A percentile compares a stretch with the other conserved stretches of the same genome.
phyloP scores from a whole-genome alignment of 2,113 vertebrate genomes.

The Ptyas mucosa region DNA sequence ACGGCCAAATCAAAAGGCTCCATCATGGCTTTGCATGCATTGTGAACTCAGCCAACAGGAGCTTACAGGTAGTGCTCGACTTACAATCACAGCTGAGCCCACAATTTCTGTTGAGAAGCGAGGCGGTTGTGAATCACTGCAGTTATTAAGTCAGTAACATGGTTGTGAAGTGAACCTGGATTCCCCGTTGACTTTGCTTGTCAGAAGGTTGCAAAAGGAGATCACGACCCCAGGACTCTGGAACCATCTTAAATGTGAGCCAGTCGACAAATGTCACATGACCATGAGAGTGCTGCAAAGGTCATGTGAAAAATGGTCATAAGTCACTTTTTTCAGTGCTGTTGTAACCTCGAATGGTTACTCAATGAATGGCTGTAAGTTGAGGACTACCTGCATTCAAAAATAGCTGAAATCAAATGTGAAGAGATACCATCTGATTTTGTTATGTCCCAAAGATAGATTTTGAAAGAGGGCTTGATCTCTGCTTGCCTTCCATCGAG shows the following conservation, averaged over 20 bases:
- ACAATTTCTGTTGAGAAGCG: too few species aligned
- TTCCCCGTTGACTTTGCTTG: too few species aligned
- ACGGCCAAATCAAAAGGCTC: background rate
- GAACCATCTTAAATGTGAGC: too few species aligned
- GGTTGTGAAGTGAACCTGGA: too few species aligned
- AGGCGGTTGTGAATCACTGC: too few species aligned
- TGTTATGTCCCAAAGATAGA: background rate
- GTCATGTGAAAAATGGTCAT: background rate
- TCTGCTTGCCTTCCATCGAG: background rate
- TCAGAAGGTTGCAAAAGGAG: too few species aligned
- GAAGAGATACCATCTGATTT: background rate
- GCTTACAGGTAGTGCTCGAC: background rate
- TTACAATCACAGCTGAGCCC: too few species aligned
- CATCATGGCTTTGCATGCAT: background rate
- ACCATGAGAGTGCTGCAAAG: background rate
- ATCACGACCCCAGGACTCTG: too few species aligned
- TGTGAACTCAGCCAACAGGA: background rate
- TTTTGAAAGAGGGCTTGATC: background rate
- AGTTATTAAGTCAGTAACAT: too few species aligned
- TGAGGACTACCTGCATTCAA: background rate
- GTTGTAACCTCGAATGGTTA: background rate
- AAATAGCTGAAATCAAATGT: background rate
- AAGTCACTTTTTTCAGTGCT: background rate
- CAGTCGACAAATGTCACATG: background rate
- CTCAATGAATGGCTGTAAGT: background rate